These are phyloP conservation scores for Dione vanillae DNA, from an alignment of 2,888 invertebrate species.

Conservation along the genomic window DNA sequence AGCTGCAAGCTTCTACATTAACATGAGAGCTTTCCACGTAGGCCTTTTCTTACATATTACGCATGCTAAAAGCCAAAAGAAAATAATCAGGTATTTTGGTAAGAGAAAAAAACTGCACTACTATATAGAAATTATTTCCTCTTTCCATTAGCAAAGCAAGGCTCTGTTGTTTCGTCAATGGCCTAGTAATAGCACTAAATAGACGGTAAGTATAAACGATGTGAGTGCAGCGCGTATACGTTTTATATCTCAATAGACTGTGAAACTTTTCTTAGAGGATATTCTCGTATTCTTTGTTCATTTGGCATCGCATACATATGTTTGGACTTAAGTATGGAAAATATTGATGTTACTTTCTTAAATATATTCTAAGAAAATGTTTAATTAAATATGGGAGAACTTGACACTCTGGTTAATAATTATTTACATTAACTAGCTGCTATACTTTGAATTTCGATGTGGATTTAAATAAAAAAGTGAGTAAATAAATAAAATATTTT, in stretches of 20 bases:
- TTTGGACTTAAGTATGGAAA: neutral
- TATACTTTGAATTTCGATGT: too few relatives aligned
- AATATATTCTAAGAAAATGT: neutral
- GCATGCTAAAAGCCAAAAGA: slow-evolving; percentile 35
- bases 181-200: slow-evolving; percentile 39
- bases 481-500: too few relatives aligned
- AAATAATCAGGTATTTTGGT: slow-evolving; percentile 26
- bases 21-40: neutral
- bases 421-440: too few relatives aligned
- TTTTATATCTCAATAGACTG: slow-evolving; percentile 20
- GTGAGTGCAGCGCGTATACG: slow-evolving; percentile 27
- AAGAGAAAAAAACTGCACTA: slow-evolving; percentile 29
- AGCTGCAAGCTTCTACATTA: neutral
- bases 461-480: too few relatives aligned
- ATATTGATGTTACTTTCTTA: neutral
- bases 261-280: slow-evolving; percentile 10
- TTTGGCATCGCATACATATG: neutral
- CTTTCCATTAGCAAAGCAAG: slow-evolving; percentile 43
- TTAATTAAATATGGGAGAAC: too few relatives aligned
- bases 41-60: neutral
- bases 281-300: slow-evolving; percentile 7
- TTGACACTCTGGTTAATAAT: too few relatives aligned
- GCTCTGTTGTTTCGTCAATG: slow-evolving; percentile 43
- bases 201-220: slow-evolving; percentile 32
- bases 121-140: slow-evolving; percentile 40